A percentile compares a stretch with the other conserved stretches of the same genome.
These are phyloP conservation scores for Pteruthius melanotis DNA, from an alignment of 2,113 vertebrate species.

Conservation along the genomic window DNA sequence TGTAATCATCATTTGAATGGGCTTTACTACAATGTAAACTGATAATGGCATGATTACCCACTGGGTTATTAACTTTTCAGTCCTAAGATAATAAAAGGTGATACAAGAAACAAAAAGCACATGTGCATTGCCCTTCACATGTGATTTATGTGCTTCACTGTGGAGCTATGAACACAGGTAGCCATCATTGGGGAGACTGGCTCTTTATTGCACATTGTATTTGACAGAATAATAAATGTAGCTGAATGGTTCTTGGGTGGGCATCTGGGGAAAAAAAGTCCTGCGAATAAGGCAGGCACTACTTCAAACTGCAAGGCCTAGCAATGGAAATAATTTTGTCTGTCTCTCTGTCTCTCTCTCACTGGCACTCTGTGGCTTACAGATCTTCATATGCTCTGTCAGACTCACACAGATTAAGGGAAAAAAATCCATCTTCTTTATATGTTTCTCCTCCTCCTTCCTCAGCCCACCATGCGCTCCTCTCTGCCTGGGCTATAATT, in stretches of 20 bases:
- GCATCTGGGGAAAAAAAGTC: constrained; percentile 35
- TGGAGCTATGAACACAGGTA: constrained; percentile 57
- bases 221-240: constrained; percentile 65
- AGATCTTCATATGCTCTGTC: neutral
- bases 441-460: neutral
- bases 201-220: constrained; percentile 65
- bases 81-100: constrained; percentile 83
- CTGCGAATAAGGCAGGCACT: neutral
- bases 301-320: constrained; percentile 35
- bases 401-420: neutral
- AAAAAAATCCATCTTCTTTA: constrained; percentile 22
- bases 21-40: constrained; percentile 84
- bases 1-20: constrained; percentile 85
- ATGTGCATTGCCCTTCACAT: constrained; percentile 51
- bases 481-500: constrained; percentile 1
- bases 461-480: neutral
- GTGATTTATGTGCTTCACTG: constrained; percentile 62
- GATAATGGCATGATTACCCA: constrained; percentile 84
- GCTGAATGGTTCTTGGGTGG: constrained; percentile 43
- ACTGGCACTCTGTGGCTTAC: neutral
- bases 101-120: constrained; percentile 73
- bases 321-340: constrained; percentile 54
- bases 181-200: constrained; percentile 31
- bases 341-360: constrained; percentile 34
- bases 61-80: constrained; percentile 84